Conservation (phyloP, 2,113 vertebrate genomes). For the Hippocampus barbouri region DNA sequence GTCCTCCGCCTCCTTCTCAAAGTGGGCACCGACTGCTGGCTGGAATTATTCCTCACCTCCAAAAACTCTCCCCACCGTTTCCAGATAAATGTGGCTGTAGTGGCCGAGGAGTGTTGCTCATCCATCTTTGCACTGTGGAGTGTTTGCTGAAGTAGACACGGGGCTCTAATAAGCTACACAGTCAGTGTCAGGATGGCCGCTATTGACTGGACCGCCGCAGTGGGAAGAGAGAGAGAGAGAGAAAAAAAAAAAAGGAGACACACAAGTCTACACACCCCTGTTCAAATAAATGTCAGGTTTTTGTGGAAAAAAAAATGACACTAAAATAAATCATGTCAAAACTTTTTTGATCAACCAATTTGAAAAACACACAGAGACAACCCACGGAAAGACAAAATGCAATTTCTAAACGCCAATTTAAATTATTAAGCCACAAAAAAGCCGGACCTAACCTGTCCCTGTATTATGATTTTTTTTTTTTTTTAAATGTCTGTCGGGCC, state of each 20-base stretch:
- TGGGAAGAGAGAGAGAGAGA: neutral
- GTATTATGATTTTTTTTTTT: too few species aligned
- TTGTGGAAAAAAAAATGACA: too few species aligned
- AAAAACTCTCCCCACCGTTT: constrained; percentile 80
- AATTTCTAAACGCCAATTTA: too few species aligned
- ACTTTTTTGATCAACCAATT: too few species aligned
- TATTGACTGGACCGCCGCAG: constrained; percentile 2
- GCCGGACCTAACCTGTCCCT: too few species aligned
- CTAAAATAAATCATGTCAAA: too few species aligned
- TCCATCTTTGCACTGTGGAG: constrained; percentile 77
- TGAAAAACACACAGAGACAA: too few species aligned
- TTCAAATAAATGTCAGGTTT: too few species aligned
- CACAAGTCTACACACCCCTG: too few species aligned
- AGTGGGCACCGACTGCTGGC: constrained; percentile 81
- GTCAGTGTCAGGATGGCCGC: constrained; percentile 32
- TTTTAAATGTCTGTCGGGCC: too few species aligned
- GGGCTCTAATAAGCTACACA: constrained; percentile 53
- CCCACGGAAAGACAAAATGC: too few species aligned
- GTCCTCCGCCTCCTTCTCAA: constrained; percentile 82
- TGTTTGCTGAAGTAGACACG: constrained; percentile 56
- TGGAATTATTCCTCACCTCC: constrained; percentile 84
- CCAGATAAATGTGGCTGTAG: constrained; percentile 88
- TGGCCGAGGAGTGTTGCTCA: constrained; percentile 77
- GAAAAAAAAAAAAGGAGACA: neutral
- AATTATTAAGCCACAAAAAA: too few species aligned